These are phyloP conservation scores for Phylloscopus collybita DNA, from an alignment of 2,797 vertebrate genomes.

Conservation along the genomic window DNA sequence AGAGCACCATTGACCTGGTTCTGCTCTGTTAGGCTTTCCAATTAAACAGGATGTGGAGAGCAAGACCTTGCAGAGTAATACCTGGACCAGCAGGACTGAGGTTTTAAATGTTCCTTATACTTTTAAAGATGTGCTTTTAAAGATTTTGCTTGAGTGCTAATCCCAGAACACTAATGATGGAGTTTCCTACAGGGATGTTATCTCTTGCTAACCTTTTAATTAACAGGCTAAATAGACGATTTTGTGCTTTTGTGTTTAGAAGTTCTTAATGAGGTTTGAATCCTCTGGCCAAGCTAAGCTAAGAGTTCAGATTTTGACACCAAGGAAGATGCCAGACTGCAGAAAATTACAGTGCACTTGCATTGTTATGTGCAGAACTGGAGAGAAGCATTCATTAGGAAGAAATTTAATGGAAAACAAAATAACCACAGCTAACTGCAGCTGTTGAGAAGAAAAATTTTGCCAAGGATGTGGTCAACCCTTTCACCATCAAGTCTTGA, in stretches of 20 bases:
- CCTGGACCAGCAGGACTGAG: background rate
- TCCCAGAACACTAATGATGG: background rate
- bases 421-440: background rate
- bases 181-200: background rate
- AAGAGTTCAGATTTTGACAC: conserved; percentile 15
- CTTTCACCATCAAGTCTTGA: background rate
- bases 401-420: background rate
- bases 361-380: background rate
- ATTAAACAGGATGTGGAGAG: conserved; percentile 64
- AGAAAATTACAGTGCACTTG: background rate
- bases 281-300: background rate
- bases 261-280: conserved; percentile 36
- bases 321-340: background rate
- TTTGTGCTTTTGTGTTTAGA: conserved; percentile 42
- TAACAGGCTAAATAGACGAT: conserved; percentile 32
- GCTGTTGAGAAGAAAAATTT: background rate
- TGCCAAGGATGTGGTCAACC: background rate
- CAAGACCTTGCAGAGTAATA: conserved; percentile 31
- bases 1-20: conserved; percentile 63
- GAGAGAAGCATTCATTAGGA: background rate
- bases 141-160: background rate
- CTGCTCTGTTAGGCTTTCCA: conserved; percentile 66
- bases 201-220: conserved; percentile 49
- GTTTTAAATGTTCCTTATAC: background rate
- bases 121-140: background rate